These are phyloP conservation scores for Dryas iulia DNA, from an alignment of 1,140 invertebrate genomes.

Conservation along the genomic window DNA sequence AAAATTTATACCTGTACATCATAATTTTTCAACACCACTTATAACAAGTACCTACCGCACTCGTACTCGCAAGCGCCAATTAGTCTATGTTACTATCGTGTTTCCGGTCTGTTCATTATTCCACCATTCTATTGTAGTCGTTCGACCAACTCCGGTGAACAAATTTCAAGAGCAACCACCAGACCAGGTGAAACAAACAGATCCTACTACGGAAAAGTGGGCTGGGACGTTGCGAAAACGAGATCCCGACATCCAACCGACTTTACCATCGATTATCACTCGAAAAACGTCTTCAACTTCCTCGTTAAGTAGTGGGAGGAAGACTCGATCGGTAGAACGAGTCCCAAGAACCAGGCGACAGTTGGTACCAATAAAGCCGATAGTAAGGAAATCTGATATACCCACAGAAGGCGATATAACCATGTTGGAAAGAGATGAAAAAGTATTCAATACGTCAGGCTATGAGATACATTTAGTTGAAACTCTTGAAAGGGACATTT, in stretches of 20 bases:
- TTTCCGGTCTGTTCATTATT: not conserved
- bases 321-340: constrained; percentile 81
- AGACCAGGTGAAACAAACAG: constrained; percentile 58
- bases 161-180: constrained; percentile 51
- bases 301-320: constrained; percentile 66
- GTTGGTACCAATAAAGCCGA: constrained; percentile 66
- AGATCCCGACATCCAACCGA: constrained; percentile 84
- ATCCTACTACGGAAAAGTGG: constrained; percentile 81
- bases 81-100: not conserved
- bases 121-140: constrained; percentile 47
- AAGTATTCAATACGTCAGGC: constrained; percentile 86
- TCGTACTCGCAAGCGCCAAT: not conserved
- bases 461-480: constrained; percentile 91
- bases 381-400: constrained; percentile 56
- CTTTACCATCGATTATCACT: constrained; percentile 82
- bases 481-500: constrained; percentile 94
- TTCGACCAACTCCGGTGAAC: constrained; percentile 59
- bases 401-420: constrained; percentile 59
- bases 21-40: not conserved
- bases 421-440: constrained; percentile 79
- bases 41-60: not conserved
- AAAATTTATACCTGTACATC: not conserved
- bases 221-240: constrained; percentile 82
- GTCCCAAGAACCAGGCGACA: constrained; percentile 60
- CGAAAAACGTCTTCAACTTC: constrained; percentile 64